A percentile compares a stretch with the other conserved stretches of the same genome.
phyloP scores from a whole-genome alignment of 2,888 invertebrate species.

The Phortica okadai region DNA sequence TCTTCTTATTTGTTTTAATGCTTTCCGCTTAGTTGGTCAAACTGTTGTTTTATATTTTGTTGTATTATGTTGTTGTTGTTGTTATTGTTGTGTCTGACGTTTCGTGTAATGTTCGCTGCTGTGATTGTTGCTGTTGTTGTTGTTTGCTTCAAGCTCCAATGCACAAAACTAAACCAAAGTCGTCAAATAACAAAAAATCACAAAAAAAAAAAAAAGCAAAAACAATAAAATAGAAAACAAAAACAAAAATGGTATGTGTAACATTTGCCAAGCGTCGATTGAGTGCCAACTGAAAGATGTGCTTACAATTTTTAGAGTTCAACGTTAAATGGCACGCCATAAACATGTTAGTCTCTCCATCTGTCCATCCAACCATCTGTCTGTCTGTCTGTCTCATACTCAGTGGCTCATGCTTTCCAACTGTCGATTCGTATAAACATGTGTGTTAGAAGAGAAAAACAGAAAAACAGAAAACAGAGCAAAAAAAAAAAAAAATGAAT shows the following conservation, averaged over 20 bases:
- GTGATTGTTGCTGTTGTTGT: constrained; percentile 47
- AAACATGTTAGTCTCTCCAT: not conserved
- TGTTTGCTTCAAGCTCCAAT: constrained; percentile 56
- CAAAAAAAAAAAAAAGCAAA: constrained; percentile 55
- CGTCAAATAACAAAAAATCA: constrained; percentile 49
- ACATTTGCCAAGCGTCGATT: not conserved
- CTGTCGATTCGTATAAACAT: too few species aligned
- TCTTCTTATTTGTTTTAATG: constrained; percentile 41
- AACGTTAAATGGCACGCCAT: constrained; percentile 3
- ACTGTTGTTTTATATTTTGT: constrained; percentile 46
- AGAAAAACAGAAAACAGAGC: constrained; percentile 37
- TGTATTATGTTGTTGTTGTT: constrained; percentile 38
- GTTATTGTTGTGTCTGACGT: not conserved
- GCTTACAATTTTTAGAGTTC: not conserved
- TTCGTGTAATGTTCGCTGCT: constrained; percentile 39
- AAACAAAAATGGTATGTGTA: not conserved
- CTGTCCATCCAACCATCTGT: constrained; percentile 32
- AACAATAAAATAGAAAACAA: constrained; percentile 4
- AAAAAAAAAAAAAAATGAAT: constrained; percentile 37
- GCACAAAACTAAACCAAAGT: constrained; percentile 58
- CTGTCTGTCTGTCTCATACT: not conserved
- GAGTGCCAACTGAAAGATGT: not conserved
- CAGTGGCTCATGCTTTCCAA: too few species aligned
- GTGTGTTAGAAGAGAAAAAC: not conserved
- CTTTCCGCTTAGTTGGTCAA: constrained; percentile 50